These are phyloP conservation scores for Bovichtus variegatus DNA, from an alignment of 2,797 vertebrate species.

Conservation along the genomic window DNA sequence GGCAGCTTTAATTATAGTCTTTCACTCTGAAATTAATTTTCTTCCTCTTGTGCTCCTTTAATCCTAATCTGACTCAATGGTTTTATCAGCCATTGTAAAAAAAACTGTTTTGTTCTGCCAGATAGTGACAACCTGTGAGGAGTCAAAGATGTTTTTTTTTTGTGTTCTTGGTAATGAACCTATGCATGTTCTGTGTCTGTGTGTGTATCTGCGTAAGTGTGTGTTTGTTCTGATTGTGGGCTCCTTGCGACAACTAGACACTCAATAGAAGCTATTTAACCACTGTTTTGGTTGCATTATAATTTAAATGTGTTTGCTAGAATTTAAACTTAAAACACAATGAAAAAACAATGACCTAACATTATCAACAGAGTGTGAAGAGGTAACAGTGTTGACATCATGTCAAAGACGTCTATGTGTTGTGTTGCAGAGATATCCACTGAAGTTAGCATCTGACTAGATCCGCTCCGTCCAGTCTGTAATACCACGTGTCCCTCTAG, in stretches of 20 bases:
- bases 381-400: too few relatives aligned
- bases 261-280: conserved; percentile 16
- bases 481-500: too few relatives aligned
- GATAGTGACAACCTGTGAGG: conserved; percentile 6
- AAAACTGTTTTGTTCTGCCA: neutral
- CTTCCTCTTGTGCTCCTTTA: conserved; percentile 10
- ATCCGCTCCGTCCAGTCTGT: too few relatives aligned
- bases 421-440: too few relatives aligned
- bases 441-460: too few relatives aligned
- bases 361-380: too few relatives aligned
- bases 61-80: conserved; percentile 17
- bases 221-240: neutral
- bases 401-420: too few relatives aligned
- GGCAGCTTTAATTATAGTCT: conserved; percentile 36
- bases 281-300: conserved; percentile 9
- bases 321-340: too few relatives aligned
- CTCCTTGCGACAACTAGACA: neutral
- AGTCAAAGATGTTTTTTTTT: neutral
- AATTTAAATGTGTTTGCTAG: too few relatives aligned
- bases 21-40: conserved; percentile 47
- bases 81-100: conserved; percentile 22
- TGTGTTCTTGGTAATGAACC: neutral
- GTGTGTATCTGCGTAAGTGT: neutral
- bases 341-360: too few relatives aligned
- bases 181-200: neutral